Conservation (phyloP, 92 coral and sea anemone genomes). For the Paragorgia papillata region DNA sequence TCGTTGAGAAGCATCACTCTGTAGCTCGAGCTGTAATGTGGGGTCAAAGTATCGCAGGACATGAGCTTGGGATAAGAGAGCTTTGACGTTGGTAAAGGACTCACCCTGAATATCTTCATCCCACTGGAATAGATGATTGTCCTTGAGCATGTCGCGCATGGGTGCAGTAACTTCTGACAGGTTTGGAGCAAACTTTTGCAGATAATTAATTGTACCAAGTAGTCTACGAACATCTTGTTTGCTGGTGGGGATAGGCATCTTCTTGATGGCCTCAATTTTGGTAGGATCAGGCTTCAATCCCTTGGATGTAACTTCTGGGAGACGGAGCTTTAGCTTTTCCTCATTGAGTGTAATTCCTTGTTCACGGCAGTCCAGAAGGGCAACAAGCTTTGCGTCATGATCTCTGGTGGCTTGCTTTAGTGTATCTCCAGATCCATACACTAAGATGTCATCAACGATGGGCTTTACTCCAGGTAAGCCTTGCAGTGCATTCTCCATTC, state of each 20-base stretch:
- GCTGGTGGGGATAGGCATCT: conserved; percentile 42
- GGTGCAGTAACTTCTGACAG: conserved; percentile 34
- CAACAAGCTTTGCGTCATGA: conserved; percentile 41
- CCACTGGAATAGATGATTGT: conserved; percentile 33
- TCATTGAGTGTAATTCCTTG: conserved; percentile 24
- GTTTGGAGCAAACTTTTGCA: conserved; percentile 40
- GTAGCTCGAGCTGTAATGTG: conserved; percentile 5
- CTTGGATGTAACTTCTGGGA: conserved; percentile 9
- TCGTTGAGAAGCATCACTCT: conserved; percentile 25
- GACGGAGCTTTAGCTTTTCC: conserved; percentile 33
- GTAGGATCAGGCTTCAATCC: conserved; percentile 43
- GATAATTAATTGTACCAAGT: conserved; percentile 37
- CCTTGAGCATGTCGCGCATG: conserved; percentile 16
- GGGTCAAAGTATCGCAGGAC: conserved; percentile 54
- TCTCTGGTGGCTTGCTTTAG: conserved; percentile 35
- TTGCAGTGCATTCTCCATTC: conserved; percentile 43
- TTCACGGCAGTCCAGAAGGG: conserved; percentile 39
- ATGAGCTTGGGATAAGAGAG: conserved; percentile 38
- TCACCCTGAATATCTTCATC: conserved; percentile 23
- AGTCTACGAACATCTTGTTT: conserved; percentile 36
- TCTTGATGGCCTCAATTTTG: conserved; percentile 29
- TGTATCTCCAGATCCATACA: conserved; percentile 47
- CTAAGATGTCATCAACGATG: conserved; percentile 41
- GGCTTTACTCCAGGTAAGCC: conserved; percentile 40
- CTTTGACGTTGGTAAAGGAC: conserved; percentile 6